Percentiles rank a stretch among this genome's conserved stretches.
phyloP scores from a whole-genome alignment of 2,797 vertebrate genomes.

The Oceanodroma leucorhoa region DNA sequence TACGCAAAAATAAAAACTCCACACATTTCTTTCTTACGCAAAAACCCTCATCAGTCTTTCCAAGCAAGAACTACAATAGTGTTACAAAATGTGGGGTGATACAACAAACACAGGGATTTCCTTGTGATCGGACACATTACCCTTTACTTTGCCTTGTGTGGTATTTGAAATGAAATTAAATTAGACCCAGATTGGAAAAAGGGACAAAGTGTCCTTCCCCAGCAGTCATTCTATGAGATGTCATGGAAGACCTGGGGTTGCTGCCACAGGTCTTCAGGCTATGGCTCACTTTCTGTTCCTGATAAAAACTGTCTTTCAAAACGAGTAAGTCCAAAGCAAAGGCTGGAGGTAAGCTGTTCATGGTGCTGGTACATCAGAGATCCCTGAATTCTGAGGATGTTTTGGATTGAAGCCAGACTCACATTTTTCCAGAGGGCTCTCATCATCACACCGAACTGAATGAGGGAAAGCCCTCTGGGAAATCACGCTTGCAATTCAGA shows the following conservation, averaged over 20 bases:
- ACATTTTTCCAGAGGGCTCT: neutral
- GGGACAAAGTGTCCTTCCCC: neutral
- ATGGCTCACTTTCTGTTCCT: neutral
- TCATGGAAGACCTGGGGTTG: neutral
- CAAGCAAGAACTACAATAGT: neutral
- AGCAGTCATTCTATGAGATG: neutral
- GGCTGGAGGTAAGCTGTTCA: neutral
- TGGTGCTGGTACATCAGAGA: neutral
- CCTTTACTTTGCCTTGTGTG: neutral
- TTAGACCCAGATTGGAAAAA: neutral
- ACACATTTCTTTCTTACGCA: neutral
- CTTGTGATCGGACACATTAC: rapidly evolving
- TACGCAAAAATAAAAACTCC: neutral
- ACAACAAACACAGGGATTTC: neutral
- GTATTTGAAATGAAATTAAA: neutral
- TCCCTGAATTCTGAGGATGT: neutral
- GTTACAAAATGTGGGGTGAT: neutral
- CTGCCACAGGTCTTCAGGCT: neutral
- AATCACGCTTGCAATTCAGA: neutral
- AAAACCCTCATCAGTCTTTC: neutral
- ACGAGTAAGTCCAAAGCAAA: neutral
- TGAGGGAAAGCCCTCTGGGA: neutral
- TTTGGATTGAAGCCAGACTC: neutral
- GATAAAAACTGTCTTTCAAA: neutral
- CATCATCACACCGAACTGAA: neutral